Evolutionary conservation across 1,140 invertebrate genomes (phyloP), one percentile per base, ranked within the genome.

Genomic region (Neuroterus valhalla): DNA sequence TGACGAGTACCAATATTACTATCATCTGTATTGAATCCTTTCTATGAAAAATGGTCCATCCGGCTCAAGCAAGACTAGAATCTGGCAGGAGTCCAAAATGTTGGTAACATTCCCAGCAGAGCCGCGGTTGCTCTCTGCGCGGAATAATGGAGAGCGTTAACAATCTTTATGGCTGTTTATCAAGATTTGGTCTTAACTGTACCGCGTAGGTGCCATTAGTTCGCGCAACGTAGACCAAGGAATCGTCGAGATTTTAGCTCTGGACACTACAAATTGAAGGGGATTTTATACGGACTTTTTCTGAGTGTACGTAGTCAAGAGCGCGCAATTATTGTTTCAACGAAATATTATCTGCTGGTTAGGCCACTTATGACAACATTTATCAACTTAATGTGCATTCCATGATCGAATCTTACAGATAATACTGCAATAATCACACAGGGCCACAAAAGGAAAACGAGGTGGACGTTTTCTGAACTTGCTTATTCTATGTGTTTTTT

Each of bases 141-240:
- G 69, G 77, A 79, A 77, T 79, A 79, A 79, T 74, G 78, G 78
- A 8, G 68, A 55, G 44, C 75, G 75, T 77, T 79, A 77, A 77
- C 78, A 74, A 79, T 79, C 78, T 77, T 79, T 68, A 45, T 71
- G 52, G 75, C 75, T 79, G 75, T 79, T 79, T 79, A 79, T 79
- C 78, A 79, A 74, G 78, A 77, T 79, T 79, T 79, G 77, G 55
- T 62, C 55, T 62, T 23, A 62, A 62, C 55, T 62, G 55, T 23
- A 77, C 45, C 69, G 38, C 72, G 21, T 19, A 15, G 12, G 71
- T 62, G 55, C 70, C 77, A 72, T 77, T 75, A 77, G 42, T 55
- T 38, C 55, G 66, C 50, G 44, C 66, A 45, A 68, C 31, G 31
- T 45, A 46, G 55, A 38, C 55, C 31, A 23, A 62, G 31, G 31